These are phyloP conservation scores for Drosophila mulleri DNA, from an alignment of 2,888 invertebrate species.

Conservation along the genomic window DNA sequence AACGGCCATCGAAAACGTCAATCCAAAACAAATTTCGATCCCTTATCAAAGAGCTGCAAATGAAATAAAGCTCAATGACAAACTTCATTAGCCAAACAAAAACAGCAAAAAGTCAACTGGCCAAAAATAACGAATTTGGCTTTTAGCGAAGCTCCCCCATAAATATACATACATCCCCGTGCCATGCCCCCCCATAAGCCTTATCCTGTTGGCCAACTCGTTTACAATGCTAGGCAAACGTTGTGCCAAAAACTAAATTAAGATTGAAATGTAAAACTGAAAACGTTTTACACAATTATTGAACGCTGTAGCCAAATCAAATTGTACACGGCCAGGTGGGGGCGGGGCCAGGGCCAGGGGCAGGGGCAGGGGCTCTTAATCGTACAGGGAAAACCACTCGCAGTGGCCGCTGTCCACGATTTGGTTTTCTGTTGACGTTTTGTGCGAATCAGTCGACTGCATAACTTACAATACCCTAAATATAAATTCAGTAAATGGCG, in stretches of 20 bases:
- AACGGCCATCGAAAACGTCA: slow-evolving; percentile 26
- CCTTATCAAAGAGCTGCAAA: slow-evolving; percentile 58
- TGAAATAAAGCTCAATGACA: slow-evolving; percentile 80
- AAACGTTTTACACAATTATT: slow-evolving; percentile 84
- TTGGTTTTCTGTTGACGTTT: slow-evolving; percentile 55
- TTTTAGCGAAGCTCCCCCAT: slow-evolving; percentile 29
- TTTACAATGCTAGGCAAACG: slow-evolving; percentile 65
- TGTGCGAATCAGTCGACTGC: slow-evolving; percentile 82
- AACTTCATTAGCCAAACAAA: slow-evolving; percentile 78
- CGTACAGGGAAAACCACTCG: slow-evolving; percentile 83
- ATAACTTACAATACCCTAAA: slow-evolving; percentile 83
- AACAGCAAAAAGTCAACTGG: slow-evolving; percentile 42
- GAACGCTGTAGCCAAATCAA: slow-evolving; percentile 56
- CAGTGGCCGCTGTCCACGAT: slow-evolving; percentile 24
- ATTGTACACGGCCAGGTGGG: not conserved
- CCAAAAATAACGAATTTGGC: slow-evolving; percentile 75
- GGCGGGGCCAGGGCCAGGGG: too few species aligned
- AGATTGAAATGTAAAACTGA: slow-evolving; percentile 85
- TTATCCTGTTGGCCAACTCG: not conserved
- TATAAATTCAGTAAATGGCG: slow-evolving; percentile 67
- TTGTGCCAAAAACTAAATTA: slow-evolving; percentile 83
- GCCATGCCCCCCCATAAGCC: not conserved
- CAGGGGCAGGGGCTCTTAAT: slow-evolving; percentile 58
- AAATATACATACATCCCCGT: not conserved
- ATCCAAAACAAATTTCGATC: slow-evolving; percentile 13